Evolutionary conservation across 2,797 vertebrate genomes (phyloP).

Genomic region (Amblyraja radiata): DNA sequence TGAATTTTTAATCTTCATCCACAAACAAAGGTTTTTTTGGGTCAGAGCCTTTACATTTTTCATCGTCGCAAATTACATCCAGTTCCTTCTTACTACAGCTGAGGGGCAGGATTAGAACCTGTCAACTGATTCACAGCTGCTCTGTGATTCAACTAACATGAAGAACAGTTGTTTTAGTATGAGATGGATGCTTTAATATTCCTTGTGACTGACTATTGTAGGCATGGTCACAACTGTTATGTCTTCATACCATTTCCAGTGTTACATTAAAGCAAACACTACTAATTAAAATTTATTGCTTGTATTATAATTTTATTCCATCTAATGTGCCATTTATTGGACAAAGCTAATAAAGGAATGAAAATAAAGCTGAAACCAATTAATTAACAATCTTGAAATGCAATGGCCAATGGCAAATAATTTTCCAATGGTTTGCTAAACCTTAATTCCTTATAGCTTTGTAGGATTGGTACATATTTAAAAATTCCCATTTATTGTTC

Average conservation of each 20-base stretch:
- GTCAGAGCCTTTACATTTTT: background rate
- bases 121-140: background rate
- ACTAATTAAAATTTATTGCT: slow-evolving; percentile 2
- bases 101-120: background rate
- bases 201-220: background rate
- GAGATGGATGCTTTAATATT: background rate
- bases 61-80: background rate
- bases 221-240: background rate
- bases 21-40: background rate
- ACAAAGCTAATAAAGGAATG: background rate
- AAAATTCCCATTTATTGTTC: background rate
- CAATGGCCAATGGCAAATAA: background rate
- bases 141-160: background rate
- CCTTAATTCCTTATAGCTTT: background rate
- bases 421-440: background rate
- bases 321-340: background rate
- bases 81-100: background rate
- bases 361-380: background rate
- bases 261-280: background rate
- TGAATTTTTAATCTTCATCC: background rate
- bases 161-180: background rate
- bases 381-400: slow-evolving; percentile 1
- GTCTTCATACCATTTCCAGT: background rate
- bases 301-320: background rate
- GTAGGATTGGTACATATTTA: background rate